These are phyloP conservation scores for Pampusana beccarii DNA, from an alignment of 2,113 vertebrate genomes.

Conservation along the genomic window DNA sequence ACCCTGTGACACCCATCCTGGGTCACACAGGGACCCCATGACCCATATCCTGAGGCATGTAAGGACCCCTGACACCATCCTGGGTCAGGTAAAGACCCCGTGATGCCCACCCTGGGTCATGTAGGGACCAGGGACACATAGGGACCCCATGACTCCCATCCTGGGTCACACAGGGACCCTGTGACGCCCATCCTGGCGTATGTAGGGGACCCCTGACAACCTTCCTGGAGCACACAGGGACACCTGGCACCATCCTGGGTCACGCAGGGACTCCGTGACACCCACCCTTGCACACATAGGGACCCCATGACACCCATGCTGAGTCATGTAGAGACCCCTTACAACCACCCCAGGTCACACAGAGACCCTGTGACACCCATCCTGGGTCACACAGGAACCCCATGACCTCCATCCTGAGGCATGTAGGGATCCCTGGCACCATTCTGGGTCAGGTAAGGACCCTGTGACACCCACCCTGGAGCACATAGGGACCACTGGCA, in stretches of 20 bases:
- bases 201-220: too few relatives aligned
- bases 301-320: not conserved
- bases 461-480: fast-evolving
- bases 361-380: not conserved
- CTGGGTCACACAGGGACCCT: not conserved
- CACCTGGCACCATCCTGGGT: not conserved
- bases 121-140: not conserved
- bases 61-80: not conserved
- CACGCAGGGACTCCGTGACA: too few relatives aligned
- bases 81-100: fast-evolving
- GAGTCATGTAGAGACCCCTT: too few relatives aligned
- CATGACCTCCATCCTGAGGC: fast-evolving
- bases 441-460: not conserved
- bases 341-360: not conserved
- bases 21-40: too few relatives aligned
- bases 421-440: too few relatives aligned
- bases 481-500: not conserved
- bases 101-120: too few relatives aligned
- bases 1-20: not conserved
- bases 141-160: not conserved
- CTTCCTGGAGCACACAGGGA: too few relatives aligned
- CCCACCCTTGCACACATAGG: too few relatives aligned
- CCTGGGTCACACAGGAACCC: fast-evolving
- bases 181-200: not conserved
- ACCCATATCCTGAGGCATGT: not conserved